Base-by-base conservation (phyloP, 1,140 invertebrate species). In the Hydropsyche tenuis region DNA sequence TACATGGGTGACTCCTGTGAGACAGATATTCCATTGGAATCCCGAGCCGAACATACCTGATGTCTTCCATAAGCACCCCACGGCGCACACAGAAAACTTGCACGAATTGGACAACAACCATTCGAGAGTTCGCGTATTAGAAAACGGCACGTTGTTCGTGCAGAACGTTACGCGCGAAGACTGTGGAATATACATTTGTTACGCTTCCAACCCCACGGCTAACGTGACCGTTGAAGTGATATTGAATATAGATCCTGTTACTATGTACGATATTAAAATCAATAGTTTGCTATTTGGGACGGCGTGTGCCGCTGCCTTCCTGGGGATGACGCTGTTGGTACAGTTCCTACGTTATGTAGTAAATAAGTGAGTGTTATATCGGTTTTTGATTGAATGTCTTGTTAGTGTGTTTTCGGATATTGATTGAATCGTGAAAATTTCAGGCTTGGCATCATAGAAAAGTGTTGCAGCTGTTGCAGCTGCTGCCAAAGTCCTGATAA, bases 121-220 rank as follows among this genome's bases (percentile, higher is more conserved):
- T 45, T 85, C 86, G 4, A 80, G 88, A 78, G 85, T 89, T 73
- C 83, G 82, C 79, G 81, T 89, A 5, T 79, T 85, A 4, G 85
- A 86, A 12, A 85, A 88, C 73, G 88, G 88, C 5, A 86, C 86
- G 3, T 79, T 88, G 53, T 84, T 84, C 37, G 84, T 88, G 63
- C 80, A 82, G 37, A 85, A 88, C 77, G 85, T 88, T 30, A 87
- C 85, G 20, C 87, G 94, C 71, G 86, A 89, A 72, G 94, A 97
- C 83, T 91, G 92, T 76, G 96, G 96, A n/a, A 84, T 89, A 45
- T 98, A 97, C 83, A 89, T 90, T 45, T 98, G 96, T 81, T 90
- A 91, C 79, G 94, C 93, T 14, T 89, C 90, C 71, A 97, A 96
- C 84, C 89, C 93, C 11, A 87, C 92, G 62, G 90, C 91, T 37